Conservation (phyloP, 2,113 vertebrate species). For the Channa maculata region DNA sequence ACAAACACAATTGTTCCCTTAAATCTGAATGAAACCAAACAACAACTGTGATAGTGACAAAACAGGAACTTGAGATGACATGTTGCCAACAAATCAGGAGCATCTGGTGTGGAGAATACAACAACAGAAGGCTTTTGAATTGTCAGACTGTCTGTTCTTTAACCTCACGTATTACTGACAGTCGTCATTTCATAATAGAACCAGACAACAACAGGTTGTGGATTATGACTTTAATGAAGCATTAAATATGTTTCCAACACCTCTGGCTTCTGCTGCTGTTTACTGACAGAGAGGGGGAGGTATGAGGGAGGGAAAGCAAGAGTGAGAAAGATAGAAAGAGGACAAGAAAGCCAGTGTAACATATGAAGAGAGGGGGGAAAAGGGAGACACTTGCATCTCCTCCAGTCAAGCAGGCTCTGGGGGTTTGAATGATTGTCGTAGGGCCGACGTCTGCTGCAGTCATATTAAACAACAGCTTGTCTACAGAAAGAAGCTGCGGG, state of each 20-base stretch:
- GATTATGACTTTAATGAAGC: slow-evolving; percentile 51
- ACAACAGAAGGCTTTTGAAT: slow-evolving; percentile 12
- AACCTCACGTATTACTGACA: background rate
- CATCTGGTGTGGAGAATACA: slow-evolving; percentile 24
- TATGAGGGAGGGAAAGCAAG: background rate
- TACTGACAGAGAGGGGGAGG: slow-evolving; percentile 1
- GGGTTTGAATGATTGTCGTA: slow-evolving; percentile 71
- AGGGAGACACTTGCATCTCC: slow-evolving; percentile 39
- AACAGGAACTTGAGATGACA: background rate
- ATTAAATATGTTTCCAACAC: slow-evolving; percentile 40
- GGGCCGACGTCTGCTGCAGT: slow-evolving; percentile 66
- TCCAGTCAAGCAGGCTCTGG: slow-evolving; percentile 70
- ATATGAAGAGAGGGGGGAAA: slow-evolving; percentile 4
- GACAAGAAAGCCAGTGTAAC: slow-evolving; percentile 44
- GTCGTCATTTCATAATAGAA: background rate
- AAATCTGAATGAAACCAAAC: too few relatives aligned
- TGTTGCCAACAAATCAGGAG: slow-evolving; percentile 1
- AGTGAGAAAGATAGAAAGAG: slow-evolving; percentile 21
- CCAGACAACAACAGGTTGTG: slow-evolving; percentile 41
- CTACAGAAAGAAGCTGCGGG: slow-evolving; percentile 74
- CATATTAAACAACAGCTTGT: slow-evolving; percentile 80
- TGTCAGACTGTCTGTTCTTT: background rate
- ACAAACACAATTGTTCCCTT: too few relatives aligned
- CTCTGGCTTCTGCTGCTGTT: slow-evolving; percentile 30
- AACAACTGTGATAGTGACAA: background rate